A percentile compares a stretch with the other conserved stretches of the same genome.
These are phyloP conservation scores for Cryptus armator DNA, from an alignment of 2,888 invertebrate species.

Conservation along the genomic window DNA sequence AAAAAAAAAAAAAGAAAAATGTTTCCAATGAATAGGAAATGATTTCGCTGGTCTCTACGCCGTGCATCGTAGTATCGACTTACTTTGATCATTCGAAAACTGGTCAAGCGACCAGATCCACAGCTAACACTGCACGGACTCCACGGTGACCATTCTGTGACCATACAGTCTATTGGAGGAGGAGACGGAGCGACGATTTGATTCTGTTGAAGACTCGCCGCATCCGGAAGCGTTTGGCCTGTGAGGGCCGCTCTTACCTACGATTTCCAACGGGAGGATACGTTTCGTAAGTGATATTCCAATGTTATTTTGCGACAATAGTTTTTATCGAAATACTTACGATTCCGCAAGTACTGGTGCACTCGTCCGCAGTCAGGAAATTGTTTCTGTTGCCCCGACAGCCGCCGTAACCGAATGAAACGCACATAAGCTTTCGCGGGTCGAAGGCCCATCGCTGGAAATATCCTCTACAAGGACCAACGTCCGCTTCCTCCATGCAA, in stretches of 20 bases:
- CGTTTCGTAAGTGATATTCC: conserved; percentile 1
- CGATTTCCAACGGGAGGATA: neutral
- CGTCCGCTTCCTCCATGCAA: conserved; percentile 92
- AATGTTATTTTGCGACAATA: neutral
- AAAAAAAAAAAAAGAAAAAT: conserved; percentile 58
- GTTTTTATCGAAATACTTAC: conserved; percentile 83
- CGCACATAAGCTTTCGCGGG: conserved; percentile 90
- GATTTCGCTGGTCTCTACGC: neutral
- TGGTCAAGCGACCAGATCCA: conserved; percentile 90
- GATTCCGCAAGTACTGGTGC: conserved; percentile 89
- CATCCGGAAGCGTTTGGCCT: conserved; percentile 70
- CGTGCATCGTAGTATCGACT: conserved; percentile 49
- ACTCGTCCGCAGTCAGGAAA: conserved; percentile 93
- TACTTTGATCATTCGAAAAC: conserved; percentile 88
- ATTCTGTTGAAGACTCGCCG: conserved; percentile 62
- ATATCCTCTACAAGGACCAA: conserved; percentile 95
- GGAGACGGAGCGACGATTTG: conserved; percentile 46
- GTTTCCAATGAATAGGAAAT: neutral
- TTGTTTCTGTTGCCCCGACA: conserved; percentile 97
- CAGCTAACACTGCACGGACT: conserved; percentile 93
- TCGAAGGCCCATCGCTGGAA: conserved; percentile 96
- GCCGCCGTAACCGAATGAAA: conserved; percentile 95
- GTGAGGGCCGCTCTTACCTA: conserved; percentile 76
- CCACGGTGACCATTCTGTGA: conserved; percentile 95
- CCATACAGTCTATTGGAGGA: conserved; percentile 88